These are phyloP conservation scores for Procavia capensis DNA, from an alignment of 2,113 vertebrate species.

Conservation along the genomic window DNA sequence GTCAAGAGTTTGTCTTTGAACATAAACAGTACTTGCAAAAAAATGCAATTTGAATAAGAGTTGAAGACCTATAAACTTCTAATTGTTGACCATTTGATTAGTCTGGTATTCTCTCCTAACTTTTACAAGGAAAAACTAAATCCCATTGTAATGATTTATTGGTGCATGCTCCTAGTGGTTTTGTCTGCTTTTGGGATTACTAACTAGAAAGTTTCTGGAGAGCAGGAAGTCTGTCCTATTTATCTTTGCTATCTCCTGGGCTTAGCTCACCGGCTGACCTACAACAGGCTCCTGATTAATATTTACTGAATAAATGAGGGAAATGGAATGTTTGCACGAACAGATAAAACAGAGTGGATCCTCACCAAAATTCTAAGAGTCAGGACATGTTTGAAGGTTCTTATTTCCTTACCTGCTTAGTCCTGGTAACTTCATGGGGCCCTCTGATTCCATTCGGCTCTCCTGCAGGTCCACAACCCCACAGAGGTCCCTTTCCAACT, in stretches of 20 bases:
- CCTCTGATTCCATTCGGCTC: not conserved
- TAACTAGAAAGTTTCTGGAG: not conserved
- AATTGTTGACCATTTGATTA: not conserved
- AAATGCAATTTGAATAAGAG: not conserved
- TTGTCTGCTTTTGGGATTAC: not conserved
- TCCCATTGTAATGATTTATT: not conserved
- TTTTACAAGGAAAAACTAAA: not conserved
- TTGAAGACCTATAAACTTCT: not conserved
- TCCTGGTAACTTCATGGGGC: not conserved
- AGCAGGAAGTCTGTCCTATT: not conserved
- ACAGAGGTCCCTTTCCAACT: not conserved
- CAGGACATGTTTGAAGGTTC: too few relatives aligned
- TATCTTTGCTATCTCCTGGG: not conserved
- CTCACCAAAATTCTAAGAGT: not conserved
- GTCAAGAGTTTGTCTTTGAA: not conserved
- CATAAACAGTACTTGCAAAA: not conserved
- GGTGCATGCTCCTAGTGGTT: not conserved
- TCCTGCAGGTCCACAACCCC: not conserved
- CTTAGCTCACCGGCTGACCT: not conserved
- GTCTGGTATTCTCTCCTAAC: not conserved
- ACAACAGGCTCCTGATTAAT: not conserved
- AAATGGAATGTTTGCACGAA: not conserved
- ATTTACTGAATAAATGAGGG: not conserved
- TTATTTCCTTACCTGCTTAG: not conserved
- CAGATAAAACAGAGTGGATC: not conserved